Evolutionary conservation across 1,140 invertebrate genomes (phyloP).

Genomic region (Cherax quadricarinatus): DNA sequence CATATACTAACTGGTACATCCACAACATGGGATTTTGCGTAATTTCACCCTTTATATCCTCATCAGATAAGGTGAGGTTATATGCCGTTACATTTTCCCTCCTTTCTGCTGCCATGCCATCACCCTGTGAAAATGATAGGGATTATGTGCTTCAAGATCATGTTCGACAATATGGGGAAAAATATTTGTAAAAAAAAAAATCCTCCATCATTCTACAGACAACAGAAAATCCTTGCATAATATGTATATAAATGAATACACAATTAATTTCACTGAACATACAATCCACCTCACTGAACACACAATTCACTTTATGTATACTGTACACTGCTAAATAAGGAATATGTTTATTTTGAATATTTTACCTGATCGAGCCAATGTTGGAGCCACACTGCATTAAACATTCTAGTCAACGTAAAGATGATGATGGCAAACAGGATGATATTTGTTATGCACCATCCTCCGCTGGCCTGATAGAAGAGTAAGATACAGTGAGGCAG

Average conservation of each 20-base stretch:
- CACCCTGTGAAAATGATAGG: conserved; percentile 46
- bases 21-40: conserved; percentile 74
- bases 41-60: conserved; percentile 74
- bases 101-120: conserved; percentile 67
- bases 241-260: too few species aligned
- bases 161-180: too few species aligned
- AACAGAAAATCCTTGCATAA: too few species aligned
- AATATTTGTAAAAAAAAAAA: too few species aligned
- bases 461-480: conserved; percentile 74
- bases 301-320: too few species aligned
- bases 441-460: conserved; percentile 71
- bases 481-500: background rate
- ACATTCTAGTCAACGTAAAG: conserved; percentile 74
- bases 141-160: background rate
- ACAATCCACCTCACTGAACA: too few species aligned
- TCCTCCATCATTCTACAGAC: too few species aligned
- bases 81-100: conserved; percentile 57
- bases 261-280: too few species aligned
- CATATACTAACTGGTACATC: conserved; percentile 74
- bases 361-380: conserved; percentile 75
- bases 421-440: conserved; percentile 74
- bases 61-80: conserved; percentile 72
- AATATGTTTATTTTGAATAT: background rate
- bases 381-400: conserved; percentile 75
- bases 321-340: too few species aligned